These are phyloP conservation scores for Terebella lapidaria DNA, from an alignment of 2,888 invertebrate species.

Conservation along the genomic window DNA sequence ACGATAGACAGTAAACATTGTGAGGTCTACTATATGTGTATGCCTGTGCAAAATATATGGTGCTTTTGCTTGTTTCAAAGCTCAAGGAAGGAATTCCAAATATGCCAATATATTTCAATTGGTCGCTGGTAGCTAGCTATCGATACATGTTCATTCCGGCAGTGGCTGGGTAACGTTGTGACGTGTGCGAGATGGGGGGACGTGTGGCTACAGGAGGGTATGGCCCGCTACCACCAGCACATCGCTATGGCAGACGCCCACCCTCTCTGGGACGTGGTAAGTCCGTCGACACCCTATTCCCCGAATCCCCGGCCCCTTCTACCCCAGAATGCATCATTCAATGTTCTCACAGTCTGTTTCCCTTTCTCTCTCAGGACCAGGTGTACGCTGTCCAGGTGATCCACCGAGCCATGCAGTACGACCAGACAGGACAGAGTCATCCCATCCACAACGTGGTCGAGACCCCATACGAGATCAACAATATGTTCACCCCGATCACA, in stretches of 20 bases:
- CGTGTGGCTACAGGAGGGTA: slow-evolving; percentile 13
- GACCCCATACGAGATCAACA: not conserved
- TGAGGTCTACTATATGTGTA: no score
- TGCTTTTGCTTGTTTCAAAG: no score
- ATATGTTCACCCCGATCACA: not conserved
- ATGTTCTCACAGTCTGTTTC: no score
- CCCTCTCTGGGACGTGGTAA: slow-evolving; percentile 8
- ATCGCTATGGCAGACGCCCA: slow-evolving; percentile 3
- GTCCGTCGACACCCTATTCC: no score
- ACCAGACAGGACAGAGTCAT: not conserved
- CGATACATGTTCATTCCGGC: no score
- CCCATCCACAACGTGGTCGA: slow-evolving; percentile 3
- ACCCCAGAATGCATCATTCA: no score
- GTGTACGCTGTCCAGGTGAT: slow-evolving; percentile 4
- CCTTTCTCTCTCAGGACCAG: slow-evolving; percentile 8
- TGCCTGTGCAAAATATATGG: no score
- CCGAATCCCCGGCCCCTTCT: no score
- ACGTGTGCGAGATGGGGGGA: slow-evolving; percentile 13
- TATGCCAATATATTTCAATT: no score
- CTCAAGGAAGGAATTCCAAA: no score
- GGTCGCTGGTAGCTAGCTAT: no score
- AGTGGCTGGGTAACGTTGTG: slow-evolving; percentile 17
- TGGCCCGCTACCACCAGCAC: slow-evolving; percentile 11
- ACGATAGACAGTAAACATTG: no score
- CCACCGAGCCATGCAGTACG: not conserved